Conservation (phyloP, 2,797 vertebrate genomes). For the Sternarchorhynchus goeldii region DNA sequence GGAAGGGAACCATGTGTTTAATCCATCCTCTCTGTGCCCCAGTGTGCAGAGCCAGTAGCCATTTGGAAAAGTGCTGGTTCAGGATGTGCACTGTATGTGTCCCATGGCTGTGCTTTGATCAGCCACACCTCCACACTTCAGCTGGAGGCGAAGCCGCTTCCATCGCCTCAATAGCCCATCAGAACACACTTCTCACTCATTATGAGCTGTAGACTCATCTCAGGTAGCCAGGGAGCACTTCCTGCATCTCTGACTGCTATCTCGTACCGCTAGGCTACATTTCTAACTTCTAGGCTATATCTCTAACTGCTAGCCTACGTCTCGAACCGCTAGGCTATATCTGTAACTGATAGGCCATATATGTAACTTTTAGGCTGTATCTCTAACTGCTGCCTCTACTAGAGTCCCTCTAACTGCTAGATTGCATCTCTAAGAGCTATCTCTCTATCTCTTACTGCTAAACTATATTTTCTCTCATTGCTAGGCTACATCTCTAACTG, state of each 20-base stretch:
- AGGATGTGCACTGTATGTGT: conserved; percentile 68
- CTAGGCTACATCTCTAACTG: too few relatives aligned
- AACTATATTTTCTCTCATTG: too few relatives aligned
- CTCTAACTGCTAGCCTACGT: too few relatives aligned
- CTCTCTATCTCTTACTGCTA: too few relatives aligned
- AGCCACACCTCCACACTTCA: conserved; percentile 77
- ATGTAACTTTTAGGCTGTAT: too few relatives aligned
- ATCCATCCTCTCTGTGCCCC: conserved; percentile 55
- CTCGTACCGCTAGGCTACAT: too few relatives aligned
- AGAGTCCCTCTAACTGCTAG: too few relatives aligned
- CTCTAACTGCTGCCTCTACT: too few relatives aligned
- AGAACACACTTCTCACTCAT: conserved; percentile 73
- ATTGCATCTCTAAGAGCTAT: too few relatives aligned
- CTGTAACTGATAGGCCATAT: too few relatives aligned
- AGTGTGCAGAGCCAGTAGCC: conserved; percentile 66
- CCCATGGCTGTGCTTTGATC: conserved; percentile 83
- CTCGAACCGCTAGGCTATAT: too few relatives aligned
- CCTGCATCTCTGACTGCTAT: conserved; percentile 28
- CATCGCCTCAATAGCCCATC: conserved; percentile 74
- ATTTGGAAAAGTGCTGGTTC: conserved; percentile 77
- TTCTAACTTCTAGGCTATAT: too few relatives aligned
- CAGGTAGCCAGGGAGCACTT: conserved; percentile 43
- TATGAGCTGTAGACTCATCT: conserved; percentile 55
- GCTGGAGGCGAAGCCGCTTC: conserved; percentile 72
- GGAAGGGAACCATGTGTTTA: conserved; percentile 68